Base-by-base conservation (phyloP, 92 coral and sea anemone genomes). In the Meandrina meandrites region DNA sequence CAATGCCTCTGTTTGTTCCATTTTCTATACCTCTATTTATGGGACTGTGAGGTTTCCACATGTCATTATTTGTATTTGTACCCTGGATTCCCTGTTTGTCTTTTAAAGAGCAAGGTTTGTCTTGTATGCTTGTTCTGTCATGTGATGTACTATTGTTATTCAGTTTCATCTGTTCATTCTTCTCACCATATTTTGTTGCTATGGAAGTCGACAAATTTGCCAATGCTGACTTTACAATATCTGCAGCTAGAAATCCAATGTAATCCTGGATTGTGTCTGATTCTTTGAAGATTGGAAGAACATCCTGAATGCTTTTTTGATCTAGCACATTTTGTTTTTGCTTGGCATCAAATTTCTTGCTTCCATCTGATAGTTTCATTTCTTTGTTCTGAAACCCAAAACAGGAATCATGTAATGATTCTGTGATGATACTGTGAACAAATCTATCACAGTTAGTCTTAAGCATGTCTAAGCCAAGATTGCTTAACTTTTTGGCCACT, bases 361-460 rank as follows among this genome's bases (percentile, higher is more conserved):
- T 53, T 9, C 54, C 47, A 53, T 22, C 71, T 47, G 76, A 16
- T 1, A 37, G 68, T 42, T 76, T 77, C 28, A 18, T 37, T 30
- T 56, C 79, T 16, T 66, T 48, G 24, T 19, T 35, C 36, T 62
- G 74, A 32, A 85, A 62, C 28, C 76, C 81, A 31, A 76, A 66
- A 76, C 94, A 90, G 16, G 94, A 90, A 42, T 94, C 94, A 10
- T 90, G 93, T 42, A 95, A 88, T 18, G 98, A 93, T 71, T 95
- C 98, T 34, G 94, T 87, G 21, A 95, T 95, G 24, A 95, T 89
- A 45, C 83, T 91, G 24, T 89, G 93, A 34, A 93, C 94, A 89
- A 95, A 91, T 79, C 90, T 92, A 68, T 93, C 96, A 91, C 98
- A 95, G 89, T 89, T 93, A 14, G 86, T 74, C 76, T 87, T 89